Percentiles rank a stretch among this genome's conserved stretches.
Conservation (phyloP, 2,888 invertebrate species). For the Lycia hirtaria region DNA sequence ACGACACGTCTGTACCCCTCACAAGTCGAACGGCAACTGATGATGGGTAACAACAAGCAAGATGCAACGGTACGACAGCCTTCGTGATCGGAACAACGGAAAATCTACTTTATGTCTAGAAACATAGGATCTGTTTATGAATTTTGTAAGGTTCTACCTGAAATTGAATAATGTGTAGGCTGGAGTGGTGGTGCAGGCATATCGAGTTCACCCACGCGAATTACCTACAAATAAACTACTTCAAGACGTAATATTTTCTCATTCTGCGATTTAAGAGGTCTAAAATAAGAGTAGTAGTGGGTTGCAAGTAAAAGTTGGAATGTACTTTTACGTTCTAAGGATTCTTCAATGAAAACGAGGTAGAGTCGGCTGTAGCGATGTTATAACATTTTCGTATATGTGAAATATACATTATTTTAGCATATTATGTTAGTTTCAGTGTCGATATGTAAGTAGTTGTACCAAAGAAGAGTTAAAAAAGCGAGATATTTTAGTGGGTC, state of each 20-base stretch:
- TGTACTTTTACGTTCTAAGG: neutral
- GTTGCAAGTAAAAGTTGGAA: neutral
- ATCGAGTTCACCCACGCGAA: conserved; percentile 49
- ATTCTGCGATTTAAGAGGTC: neutral
- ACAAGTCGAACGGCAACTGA: conserved; percentile 63
- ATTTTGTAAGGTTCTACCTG: conserved; percentile 23
- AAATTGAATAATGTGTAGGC: conserved; percentile 32
- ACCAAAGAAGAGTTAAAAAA: no score
- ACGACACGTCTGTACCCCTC: conserved; percentile 53
- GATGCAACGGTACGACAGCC: conserved; percentile 57
- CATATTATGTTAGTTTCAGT: no score
- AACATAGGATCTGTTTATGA: conserved; percentile 33
- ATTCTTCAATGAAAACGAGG: no score
- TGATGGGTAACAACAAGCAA: conserved; percentile 48
- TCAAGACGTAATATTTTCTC: neutral
- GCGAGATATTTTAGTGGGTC: no score
- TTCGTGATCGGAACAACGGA: conserved; percentile 47
- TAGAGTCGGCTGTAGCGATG: no score
- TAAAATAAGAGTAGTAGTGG: conserved; percentile 1
- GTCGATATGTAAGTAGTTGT: no score
- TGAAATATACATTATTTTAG: no score
- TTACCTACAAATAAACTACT: conserved; percentile 9
- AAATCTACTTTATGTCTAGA: conserved; percentile 52
- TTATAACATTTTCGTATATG: no score
- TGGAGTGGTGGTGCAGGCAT: conserved; percentile 33